Conservation (phyloP, 2,888 invertebrate genomes). For the Balanococcus diminutus region DNA sequence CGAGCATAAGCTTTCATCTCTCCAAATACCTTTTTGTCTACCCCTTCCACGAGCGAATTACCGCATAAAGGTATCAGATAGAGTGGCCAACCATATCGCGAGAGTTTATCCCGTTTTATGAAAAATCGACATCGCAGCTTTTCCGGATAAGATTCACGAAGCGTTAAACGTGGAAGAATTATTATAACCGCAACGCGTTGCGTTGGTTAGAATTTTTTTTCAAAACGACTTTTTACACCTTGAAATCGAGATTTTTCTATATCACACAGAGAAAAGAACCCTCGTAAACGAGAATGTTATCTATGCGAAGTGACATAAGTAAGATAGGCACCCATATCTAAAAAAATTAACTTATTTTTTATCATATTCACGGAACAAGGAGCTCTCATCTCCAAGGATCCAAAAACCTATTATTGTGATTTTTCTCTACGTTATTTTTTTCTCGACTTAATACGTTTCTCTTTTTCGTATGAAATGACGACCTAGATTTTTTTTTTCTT, state of each 20-base stretch:
- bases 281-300: not conserved
- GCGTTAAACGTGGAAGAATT: not conserved
- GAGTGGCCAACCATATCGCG: not conserved
- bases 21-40: not conserved
- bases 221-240: not conserved
- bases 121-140: not conserved
- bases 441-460: not conserved
- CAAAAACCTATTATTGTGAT: not conserved
- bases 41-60: not conserved
- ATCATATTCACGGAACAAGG: no score
- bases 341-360: not conserved
- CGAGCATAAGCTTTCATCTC: not conserved
- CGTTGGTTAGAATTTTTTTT: not conserved
- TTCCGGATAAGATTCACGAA: not conserved
- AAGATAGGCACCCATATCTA: no score
- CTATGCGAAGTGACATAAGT: not conserved
- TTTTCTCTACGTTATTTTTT: not conserved
- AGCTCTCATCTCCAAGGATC: not conserved
- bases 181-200: not conserved
- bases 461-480: not conserved
- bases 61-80: not conserved
- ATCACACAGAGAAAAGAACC: not conserved
- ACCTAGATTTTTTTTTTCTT: not conserved
- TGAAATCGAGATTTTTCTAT: not conserved
- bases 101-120: not conserved